A percentile compares a stretch with the other conserved stretches of the same genome.
Conservation (phyloP, 92 coral and sea anemone species). For the Anthopleura xanthogrammica region DNA sequence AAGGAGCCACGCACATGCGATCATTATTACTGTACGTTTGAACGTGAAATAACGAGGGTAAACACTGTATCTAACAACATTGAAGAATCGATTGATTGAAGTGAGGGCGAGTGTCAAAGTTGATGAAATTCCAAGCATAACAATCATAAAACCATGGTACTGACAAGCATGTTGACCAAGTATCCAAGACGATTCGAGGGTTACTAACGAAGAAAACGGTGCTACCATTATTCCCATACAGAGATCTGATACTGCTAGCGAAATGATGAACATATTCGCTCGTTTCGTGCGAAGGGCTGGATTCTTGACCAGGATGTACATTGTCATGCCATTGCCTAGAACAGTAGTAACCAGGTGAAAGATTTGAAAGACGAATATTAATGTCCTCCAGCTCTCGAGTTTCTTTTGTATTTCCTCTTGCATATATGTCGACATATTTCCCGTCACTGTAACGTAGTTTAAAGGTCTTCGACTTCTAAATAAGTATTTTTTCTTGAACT, state of each 20-base stretch:
- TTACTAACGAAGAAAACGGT: slow-evolving; percentile 38
- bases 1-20: slow-evolving; percentile 16
- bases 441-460: no score
- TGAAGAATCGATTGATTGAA: slow-evolving; percentile 35
- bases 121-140: slow-evolving; percentile 43
- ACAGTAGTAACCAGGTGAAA: no score
- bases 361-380: no score
- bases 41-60: slow-evolving; percentile 5
- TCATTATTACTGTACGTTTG: not conserved
- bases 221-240: slow-evolving; percentile 42
- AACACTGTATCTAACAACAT: not conserved
- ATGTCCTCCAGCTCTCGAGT: no score
- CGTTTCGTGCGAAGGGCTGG: no score
- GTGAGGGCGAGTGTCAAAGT: slow-evolving; percentile 48
- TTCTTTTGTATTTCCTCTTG: no score
- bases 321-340: no score
- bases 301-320: no score
- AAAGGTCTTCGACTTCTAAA: no score
- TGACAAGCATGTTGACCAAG: slow-evolving; percentile 51
- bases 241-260: slow-evolving; percentile 61
- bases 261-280: slow-evolving; percentile 45
- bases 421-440: no score
- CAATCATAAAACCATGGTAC: slow-evolving; percentile 59
- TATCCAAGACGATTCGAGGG: slow-evolving; percentile 51
- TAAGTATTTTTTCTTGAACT: no score